phyloP scores from a whole-genome alignment of 2,888 invertebrate species.

The Hecatera dysodea region DNA sequence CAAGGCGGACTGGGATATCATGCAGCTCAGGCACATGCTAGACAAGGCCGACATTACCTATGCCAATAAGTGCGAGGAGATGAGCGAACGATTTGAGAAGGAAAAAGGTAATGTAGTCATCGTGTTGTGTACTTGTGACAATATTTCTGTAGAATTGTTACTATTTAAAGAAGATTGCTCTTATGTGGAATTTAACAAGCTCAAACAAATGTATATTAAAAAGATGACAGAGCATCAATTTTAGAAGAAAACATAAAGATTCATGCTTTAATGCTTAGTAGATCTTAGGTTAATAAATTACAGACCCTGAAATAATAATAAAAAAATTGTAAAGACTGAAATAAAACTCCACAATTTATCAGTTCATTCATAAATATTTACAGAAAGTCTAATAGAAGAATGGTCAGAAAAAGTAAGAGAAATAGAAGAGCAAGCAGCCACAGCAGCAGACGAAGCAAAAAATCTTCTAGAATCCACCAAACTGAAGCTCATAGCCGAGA shows the following conservation, averaged over 20 bases:
- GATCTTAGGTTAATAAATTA: too few species aligned
- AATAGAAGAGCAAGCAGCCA: conserved; percentile 81
- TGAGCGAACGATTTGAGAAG: conserved; percentile 92
- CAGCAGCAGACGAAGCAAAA: conserved; percentile 83
- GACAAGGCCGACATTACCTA: conserved; percentile 94
- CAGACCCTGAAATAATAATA: too few species aligned
- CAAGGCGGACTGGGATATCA: conserved; percentile 92
- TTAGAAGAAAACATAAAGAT: too few species aligned
- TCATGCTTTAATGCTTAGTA: too few species aligned
- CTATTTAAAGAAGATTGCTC: too few species aligned
- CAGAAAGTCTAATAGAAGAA: conserved; percentile 83
- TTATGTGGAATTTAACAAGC: too few species aligned
- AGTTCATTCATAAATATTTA: not conserved
- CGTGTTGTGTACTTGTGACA: too few species aligned
- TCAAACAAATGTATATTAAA: too few species aligned
- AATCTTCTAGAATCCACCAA: conserved; percentile 82
- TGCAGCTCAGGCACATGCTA: conserved; percentile 93
- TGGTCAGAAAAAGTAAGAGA: conserved; percentile 81
- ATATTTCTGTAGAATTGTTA: too few species aligned
- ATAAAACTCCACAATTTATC: too few species aligned
- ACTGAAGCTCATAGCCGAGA: conserved; percentile 81
- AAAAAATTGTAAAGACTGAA: too few species aligned
- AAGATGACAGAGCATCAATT: too few species aligned
- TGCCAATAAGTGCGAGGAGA: conserved; percentile 93
- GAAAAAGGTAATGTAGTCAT: conserved; percentile 91